phyloP scores from a whole-genome alignment of 2,888 invertebrate species.

The Sminthurinus aureus region DNA sequence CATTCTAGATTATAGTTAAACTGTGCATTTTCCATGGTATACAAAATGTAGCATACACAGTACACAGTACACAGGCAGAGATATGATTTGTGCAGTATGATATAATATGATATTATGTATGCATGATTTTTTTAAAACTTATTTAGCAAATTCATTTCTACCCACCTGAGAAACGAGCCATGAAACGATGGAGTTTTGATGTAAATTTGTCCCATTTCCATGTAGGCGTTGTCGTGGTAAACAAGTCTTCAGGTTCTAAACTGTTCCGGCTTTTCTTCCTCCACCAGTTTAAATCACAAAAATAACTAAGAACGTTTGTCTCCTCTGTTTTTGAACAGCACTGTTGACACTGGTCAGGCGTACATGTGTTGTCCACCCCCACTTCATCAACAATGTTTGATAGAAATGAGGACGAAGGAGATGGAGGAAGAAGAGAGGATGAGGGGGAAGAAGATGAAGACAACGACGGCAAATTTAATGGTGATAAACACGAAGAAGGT shows the following conservation, averaged over 20 bases:
- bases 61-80: too few species aligned
- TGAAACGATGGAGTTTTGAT: conserved; percentile 35
- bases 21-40: too few species aligned
- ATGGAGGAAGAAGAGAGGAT: not conserved
- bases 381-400: conserved; percentile 21
- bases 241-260: conserved; percentile 29
- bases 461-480: not conserved
- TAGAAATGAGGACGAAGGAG: conserved; percentile 7
- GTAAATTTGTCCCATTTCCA: conserved; percentile 34
- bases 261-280: conserved; percentile 11
- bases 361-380: conserved; percentile 29
- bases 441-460: not conserved
- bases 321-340: conserved; percentile 24
- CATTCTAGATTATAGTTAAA: too few species aligned
- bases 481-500: not conserved
- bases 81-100: too few species aligned
- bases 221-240: conserved; percentile 19
- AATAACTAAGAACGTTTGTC: conserved; percentile 26
- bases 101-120: too few species aligned
- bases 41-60: too few species aligned
- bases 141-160: not conserved
- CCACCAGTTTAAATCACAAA: conserved; percentile 35
- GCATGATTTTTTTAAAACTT: too few species aligned
- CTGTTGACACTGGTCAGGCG: conserved; percentile 26
- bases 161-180: conserved; percentile 38